A percentile compares a stretch with the other conserved stretches of the same genome.
phyloP scores from a whole-genome alignment of 2,888 invertebrate genomes.

The Hirtodrosophila alboralis region DNA sequence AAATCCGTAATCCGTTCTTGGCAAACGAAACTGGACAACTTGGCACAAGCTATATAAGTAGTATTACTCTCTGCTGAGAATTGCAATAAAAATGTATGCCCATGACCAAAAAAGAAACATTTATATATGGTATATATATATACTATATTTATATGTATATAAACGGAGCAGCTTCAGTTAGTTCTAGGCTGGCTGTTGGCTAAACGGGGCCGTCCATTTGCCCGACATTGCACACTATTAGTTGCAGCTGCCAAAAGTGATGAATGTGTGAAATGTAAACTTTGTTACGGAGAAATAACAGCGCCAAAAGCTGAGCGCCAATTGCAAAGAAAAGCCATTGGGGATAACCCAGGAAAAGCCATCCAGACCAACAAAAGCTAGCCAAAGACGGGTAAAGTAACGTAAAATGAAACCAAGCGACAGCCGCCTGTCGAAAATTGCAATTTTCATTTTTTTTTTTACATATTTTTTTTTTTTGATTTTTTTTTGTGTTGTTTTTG shows the following conservation, averaged over 20 bases:
- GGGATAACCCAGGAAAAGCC: conserved; percentile 19
- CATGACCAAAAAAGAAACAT: conserved; percentile 43
- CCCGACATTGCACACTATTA: conserved; percentile 76
- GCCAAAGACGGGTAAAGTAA: conserved; percentile 58
- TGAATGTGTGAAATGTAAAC: conserved; percentile 80
- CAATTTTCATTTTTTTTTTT: conserved; percentile 55
- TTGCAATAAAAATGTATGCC: conserved; percentile 68
- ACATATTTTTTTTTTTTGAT: conserved; percentile 9
- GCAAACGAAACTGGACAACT: conserved; percentile 66
- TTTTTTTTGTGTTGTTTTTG: conserved; percentile 41
- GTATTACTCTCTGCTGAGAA: conserved; percentile 45
- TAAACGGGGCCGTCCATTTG: conserved; percentile 69
- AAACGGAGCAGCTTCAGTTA: conserved; percentile 10
- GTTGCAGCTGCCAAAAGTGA: conserved; percentile 80
- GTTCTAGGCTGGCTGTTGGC: conserved; percentile 28
- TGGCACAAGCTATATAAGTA: conserved; percentile 59
- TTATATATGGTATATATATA: neutral
- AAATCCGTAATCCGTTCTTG: conserved; percentile 74
- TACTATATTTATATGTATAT: neutral
- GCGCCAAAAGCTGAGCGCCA: conserved; percentile 67
- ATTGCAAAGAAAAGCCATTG: conserved; percentile 65
- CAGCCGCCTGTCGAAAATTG: conserved; percentile 80
- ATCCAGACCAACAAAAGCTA: conserved; percentile 52
- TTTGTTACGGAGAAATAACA: conserved; percentile 78
- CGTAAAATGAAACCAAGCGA: conserved; percentile 64